A percentile compares a stretch with the other conserved stretches of the same genome.
Conservation (phyloP, 1,140 invertebrate species). For the Lysiphlebus fabarum region DNA sequence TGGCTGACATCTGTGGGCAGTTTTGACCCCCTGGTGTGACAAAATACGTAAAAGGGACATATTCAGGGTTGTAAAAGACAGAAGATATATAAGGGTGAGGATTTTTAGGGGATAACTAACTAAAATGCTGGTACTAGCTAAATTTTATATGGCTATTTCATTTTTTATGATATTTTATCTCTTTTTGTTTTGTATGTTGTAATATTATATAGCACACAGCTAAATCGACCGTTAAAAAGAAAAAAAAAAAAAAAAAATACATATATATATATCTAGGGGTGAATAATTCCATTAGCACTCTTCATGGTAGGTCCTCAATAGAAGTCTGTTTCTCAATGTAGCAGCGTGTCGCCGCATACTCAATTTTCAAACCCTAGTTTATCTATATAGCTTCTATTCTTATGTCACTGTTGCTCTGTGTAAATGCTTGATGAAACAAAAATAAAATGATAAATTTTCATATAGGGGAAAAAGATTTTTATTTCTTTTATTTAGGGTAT, state of each 20-base stretch:
- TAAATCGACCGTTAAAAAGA: constrained; percentile 55
- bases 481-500: background rate
- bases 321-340: too few relatives aligned
- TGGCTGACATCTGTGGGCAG: constrained; percentile 53
- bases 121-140: constrained; percentile 5
- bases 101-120: constrained; percentile 22
- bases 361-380: constrained; percentile 2
- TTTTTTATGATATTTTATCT: background rate
- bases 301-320: constrained; percentile 17
- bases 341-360: constrained; percentile 16
- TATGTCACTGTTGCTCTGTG: constrained; percentile 15
- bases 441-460: background rate
- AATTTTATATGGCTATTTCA: background rate
- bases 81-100: constrained; percentile 36
- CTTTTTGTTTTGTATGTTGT: background rate
- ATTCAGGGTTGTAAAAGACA: constrained; percentile 31
- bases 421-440: background rate
- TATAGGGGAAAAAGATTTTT: background rate
- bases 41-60: constrained; percentile 30
- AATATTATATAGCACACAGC: constrained; percentile 17
- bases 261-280: constrained; percentile 41
- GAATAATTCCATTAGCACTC: constrained; percentile 51
- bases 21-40: constrained; percentile 51
- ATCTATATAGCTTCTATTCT: constrained; percentile 2
- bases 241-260: too few relatives aligned